Conservation (phyloP, 2,797 vertebrate species). For the Melanotaenia pygmaea region DNA sequence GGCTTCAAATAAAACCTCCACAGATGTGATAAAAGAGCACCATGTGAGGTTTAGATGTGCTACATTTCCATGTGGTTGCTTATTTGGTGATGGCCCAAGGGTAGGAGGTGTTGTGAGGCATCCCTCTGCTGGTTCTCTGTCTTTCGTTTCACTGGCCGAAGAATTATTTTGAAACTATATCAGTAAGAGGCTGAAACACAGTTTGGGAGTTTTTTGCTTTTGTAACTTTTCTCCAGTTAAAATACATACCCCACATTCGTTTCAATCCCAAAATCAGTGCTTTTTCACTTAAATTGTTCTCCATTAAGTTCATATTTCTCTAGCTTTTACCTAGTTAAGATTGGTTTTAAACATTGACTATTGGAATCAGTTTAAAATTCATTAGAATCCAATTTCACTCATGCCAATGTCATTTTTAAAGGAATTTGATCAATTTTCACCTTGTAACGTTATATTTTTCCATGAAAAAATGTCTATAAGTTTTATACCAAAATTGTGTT, state of each 20-base stretch:
- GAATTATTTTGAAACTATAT: slow-evolving; percentile 1
- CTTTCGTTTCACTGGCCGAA: background rate
- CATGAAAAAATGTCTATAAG: background rate
- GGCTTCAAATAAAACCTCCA: slow-evolving; percentile 9
- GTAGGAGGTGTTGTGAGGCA: background rate
- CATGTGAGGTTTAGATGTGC: background rate
- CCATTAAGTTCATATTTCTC: too few species aligned
- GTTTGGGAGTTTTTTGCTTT: background rate
- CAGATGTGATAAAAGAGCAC: slow-evolving; percentile 7
- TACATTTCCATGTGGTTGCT: background rate
- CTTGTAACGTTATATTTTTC: background rate
- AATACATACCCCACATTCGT: too few species aligned
- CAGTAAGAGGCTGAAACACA: background rate
- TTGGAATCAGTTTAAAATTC: too few species aligned
- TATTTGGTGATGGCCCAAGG: slow-evolving; percentile 2
- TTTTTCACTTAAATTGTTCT: too few species aligned
- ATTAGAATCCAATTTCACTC: background rate
- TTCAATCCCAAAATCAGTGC: too few species aligned
- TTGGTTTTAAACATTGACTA: too few species aligned
- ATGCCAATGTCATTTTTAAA: background rate
- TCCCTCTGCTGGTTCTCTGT: background rate
- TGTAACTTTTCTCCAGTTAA: too few species aligned
- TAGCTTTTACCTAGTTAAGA: too few species aligned
- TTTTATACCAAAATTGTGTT: background rate
- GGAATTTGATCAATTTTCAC: background rate